These are phyloP conservation scores for Aphidius colemani DNA, from an alignment of 2,888 invertebrate genomes.

Conservation along the genomic window DNA sequence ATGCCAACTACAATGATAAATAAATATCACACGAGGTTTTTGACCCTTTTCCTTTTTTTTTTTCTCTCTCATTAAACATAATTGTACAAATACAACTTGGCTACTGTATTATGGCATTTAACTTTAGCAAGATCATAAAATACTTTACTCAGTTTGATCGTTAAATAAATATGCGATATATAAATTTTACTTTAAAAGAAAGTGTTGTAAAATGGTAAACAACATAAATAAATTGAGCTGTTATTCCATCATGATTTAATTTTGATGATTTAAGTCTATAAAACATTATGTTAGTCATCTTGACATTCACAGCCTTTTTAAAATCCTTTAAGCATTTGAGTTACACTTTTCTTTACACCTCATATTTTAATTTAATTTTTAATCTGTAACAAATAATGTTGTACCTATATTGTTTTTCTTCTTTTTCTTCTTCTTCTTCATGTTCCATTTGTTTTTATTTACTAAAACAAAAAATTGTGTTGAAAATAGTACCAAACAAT, in stretches of 20 bases:
- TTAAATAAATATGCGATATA: background rate
- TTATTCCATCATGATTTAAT: conserved; percentile 42
- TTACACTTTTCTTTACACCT: conserved; percentile 70
- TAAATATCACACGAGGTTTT: conserved; percentile 34
- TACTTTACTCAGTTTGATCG: conserved; percentile 22
- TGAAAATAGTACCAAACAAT: too few relatives aligned
- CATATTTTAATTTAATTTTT: conserved; percentile 57
- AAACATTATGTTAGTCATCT: conserved; percentile 77
- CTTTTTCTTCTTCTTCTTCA: too few relatives aligned
- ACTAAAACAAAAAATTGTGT: too few relatives aligned
- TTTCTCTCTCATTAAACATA: background rate
- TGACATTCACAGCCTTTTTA: conserved; percentile 77
- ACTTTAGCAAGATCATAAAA: too few relatives aligned
- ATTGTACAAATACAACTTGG: conserved; percentile 8
- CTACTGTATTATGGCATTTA: background rate
- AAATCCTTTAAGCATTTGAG: conserved; percentile 72
- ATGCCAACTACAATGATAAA: conserved; percentile 33
- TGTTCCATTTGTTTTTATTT: too few relatives aligned
- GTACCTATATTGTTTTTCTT: too few relatives aligned
- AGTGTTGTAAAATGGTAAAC: background rate
- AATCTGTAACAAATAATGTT: too few relatives aligned
- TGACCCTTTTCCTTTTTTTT: conserved; percentile 34
- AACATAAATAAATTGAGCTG: conserved; percentile 7
- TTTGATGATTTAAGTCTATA: conserved; percentile 73
- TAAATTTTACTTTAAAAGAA: background rate